Base-by-base conservation (phyloP, 2,888 invertebrate species). In the Agelastica alni region DNA sequence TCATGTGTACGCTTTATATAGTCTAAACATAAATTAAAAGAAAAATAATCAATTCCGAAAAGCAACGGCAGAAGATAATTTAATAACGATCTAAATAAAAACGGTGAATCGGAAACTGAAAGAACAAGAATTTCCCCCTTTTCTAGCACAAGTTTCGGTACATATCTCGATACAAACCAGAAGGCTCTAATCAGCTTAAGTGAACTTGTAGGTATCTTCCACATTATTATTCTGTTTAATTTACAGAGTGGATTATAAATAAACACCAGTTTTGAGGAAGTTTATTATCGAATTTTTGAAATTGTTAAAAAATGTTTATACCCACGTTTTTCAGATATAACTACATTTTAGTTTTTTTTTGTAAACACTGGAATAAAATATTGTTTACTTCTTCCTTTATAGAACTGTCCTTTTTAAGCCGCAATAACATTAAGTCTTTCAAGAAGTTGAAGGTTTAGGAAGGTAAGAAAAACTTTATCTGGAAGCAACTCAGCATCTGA, bases 161-260 rank as follows among this genome's bases (percentile, higher is more conserved):
- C 61, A 61, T 64, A 63, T 66, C 65, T 56, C 32, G 68, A 68
- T 56, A 68, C 56, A 66, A 67, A 67, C 61, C 68, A 68, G 68
- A 68, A 66, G 61, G 56, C 46, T 53, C 48, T 66, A 66, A 66
- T 66, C 65, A 63, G 61, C 64, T 64, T 32, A 63, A 66, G 64
- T 65, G 64, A 62, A 61, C 52, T 58, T 45, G n/a, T n/a, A n/a
- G n/a, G n/a, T n/a, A n/a, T n/a, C 37, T 46, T 20, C 49, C 51
- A 48, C 17, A 31, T 17, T 48, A 56, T 52, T 51, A 54, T 54
- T 53, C 47, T 53, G 47, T 42, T 53, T 42, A 53, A 42, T 47
- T 30, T 53, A 34, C 42, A 28, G 18, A 53, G 34, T 46, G 42
- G n/a, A 32, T 13, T 34, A 47, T 42, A 47, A 53, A 53, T 47